phyloP scores from a whole-genome alignment of 2,797 vertebrate genomes.

The Tympanoctomys barrerae region DNA sequence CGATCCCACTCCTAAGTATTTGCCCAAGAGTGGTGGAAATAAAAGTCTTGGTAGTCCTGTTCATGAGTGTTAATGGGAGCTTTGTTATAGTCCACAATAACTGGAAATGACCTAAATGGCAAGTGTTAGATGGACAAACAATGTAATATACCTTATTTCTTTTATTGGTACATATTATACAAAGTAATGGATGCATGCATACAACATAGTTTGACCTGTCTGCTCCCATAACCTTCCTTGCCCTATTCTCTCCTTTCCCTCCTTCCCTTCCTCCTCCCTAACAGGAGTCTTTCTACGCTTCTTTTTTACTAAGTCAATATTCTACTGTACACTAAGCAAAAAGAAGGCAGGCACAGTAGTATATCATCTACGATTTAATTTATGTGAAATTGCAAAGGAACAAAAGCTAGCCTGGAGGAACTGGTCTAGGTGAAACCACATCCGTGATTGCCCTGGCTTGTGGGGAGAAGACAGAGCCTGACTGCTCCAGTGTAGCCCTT shows the following conservation, averaged over 20 bases:
- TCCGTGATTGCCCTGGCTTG: not conserved
- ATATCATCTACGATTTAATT: not conserved
- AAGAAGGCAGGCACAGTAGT: slow-evolving; percentile 45
- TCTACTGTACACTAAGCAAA: not conserved
- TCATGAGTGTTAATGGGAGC: not conserved
- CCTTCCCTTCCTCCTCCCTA: not conserved
- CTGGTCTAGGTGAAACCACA: not conserved
- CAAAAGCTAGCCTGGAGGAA: not conserved
- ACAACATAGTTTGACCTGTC: not conserved
- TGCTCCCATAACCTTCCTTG: not conserved
- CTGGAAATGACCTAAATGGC: not conserved
- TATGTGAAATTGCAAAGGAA: slow-evolving; percentile 10
- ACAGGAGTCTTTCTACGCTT: not conserved
- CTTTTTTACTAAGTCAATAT: not conserved
- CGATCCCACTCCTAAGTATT: not conserved
- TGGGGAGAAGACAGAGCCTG: not conserved
- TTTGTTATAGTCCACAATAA: not conserved
- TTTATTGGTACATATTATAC: not conserved
- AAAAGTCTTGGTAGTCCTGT: not conserved
- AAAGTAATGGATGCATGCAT: not conserved
- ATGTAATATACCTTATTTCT: not conserved
- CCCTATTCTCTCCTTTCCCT: not conserved
- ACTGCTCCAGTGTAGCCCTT: not conserved
- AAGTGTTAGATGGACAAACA: not conserved
- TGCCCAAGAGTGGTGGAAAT: slow-evolving; percentile 34